Evolutionary conservation across 1,140 invertebrate species (phyloP).

Genomic region (Drosophila simulans): DNA sequence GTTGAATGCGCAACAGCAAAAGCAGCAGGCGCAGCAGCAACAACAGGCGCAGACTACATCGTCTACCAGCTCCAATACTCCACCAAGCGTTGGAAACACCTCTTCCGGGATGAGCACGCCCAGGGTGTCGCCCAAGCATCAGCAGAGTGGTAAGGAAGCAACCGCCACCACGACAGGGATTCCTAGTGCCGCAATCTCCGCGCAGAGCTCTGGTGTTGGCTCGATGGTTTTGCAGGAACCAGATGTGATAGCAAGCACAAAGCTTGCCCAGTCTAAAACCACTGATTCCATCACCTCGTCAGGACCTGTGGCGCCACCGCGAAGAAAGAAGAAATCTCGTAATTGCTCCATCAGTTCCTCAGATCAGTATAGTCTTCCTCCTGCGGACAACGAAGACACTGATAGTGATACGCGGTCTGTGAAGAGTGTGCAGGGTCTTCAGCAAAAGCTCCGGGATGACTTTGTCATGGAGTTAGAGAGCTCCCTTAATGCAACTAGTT

Average conservation of each 20-base stretch:
- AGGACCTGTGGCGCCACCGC: slow-evolving; percentile 91
- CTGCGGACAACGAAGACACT: slow-evolving; percentile 71
- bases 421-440: slow-evolving; percentile 80
- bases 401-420: slow-evolving; percentile 81
- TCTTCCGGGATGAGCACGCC: slow-evolving; percentile 37
- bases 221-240: slow-evolving; percentile 90
- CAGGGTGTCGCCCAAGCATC: slow-evolving; percentile 51
- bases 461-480: slow-evolving; percentile 79
- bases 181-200: background rate
- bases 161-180: background rate
- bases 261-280: slow-evolving; percentile 86
- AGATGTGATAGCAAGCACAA: slow-evolving; percentile 97
- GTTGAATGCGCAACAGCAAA: slow-evolving; percentile 65
- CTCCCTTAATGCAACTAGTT: slow-evolving; percentile 65
- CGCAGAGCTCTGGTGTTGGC: slow-evolving; percentile 12
- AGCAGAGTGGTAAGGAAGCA: slow-evolving; percentile 14
- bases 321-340: slow-evolving; percentile 91
- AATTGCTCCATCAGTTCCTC: slow-evolving; percentile 85
- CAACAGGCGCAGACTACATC: slow-evolving; percentile 42
- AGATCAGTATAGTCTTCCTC: slow-evolving; percentile 70
- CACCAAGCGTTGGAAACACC: slow-evolving; percentile 27
- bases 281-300: slow-evolving; percentile 82
- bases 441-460: slow-evolving; percentile 74
- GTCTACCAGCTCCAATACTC: slow-evolving; percentile 19
- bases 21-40: slow-evolving; percentile 50